Evolutionary conservation across 2,113 vertebrate genomes (phyloP), one percentile per base, ranked within the genome.

Genomic region (Istiophorus platypterus): DNA sequence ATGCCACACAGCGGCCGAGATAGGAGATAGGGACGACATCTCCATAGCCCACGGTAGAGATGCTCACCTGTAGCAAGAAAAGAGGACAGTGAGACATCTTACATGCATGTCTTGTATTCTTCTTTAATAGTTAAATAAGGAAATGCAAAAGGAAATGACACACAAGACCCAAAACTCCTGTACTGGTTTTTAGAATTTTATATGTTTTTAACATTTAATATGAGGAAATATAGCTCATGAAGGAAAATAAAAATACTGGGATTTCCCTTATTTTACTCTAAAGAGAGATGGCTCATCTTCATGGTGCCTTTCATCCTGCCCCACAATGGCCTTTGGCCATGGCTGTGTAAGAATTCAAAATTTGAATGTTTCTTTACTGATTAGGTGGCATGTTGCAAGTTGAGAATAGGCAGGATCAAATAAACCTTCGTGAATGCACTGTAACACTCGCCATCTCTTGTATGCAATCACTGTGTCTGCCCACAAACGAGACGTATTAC

Each of bases 41-140:
- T 2, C 97, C 97, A 0, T 98, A 98, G 74, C 97, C 97, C 62
- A 98, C 97, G 0, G 97, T 97, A 62, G 97, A 98, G 85, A 98
- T 97, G 93, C 97, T 98, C 81, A 97, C 97, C 97, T 98, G 91
- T 13, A 79, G 12, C n/a, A 58, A 4, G 39, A 78, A 41, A 42
- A 75, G 12, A 85, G 9, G 9, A 27, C 29, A 34, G 37, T 26
- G 27, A 70, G 42, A 2, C 15, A 42, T 37, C 10, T 47, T 57
- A 31, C 45, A 63, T 37, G 20, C 49, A 24, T 26, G 31, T 24
- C 37, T 13, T 69, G 62, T 11, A 9, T 12, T 56, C 47, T 45
- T 2, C 7, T 51, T 52, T 52, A 52, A 7, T 3, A n/a, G 11
- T 3, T 51, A 9, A n/a, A n/a, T 51, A 5, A 51, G 31, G 8